Percentiles rank a stretch among this genome's conserved stretches.
These are phyloP conservation scores for Cyrtodaria siliqua DNA, from an alignment of 2,888 invertebrate species.

Conservation along the genomic window DNA sequence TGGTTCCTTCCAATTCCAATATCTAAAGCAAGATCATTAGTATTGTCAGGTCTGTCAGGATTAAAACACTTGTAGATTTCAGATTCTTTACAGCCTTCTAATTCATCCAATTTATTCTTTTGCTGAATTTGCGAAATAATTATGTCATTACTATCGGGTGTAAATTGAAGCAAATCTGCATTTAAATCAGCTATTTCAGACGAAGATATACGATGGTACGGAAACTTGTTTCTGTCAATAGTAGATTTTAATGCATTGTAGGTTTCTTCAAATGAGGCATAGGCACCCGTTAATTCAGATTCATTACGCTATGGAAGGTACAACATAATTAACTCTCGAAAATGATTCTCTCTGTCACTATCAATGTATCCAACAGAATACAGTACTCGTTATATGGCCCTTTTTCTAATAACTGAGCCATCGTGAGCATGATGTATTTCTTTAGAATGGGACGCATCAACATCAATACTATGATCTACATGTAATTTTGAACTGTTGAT, in stretches of 20 bases:
- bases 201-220: constrained; percentile 3
- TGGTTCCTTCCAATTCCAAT: constrained; percentile 39
- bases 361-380: constrained; percentile 20
- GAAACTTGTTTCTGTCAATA: not conserved
- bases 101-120: not conserved
- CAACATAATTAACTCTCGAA: constrained; percentile 42
- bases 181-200: constrained; percentile 6
- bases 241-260: not conserved
- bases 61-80: constrained; percentile 8
- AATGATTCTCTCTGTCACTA: constrained; percentile 45
- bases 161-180: constrained; percentile 5
- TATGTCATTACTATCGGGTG: not conserved
- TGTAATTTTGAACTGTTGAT: too few relatives aligned
- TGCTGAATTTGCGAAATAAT: not conserved
- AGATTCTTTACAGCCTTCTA: constrained; percentile 2
- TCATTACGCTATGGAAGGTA: constrained; percentile 69
- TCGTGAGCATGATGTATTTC: not conserved
- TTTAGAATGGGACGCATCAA: not conserved
- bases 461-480: not conserved
- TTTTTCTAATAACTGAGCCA: constrained; percentile 36
- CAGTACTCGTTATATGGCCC: constrained; percentile 33
- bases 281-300: not conserved
- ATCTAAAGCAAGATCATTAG: constrained; percentile 26
- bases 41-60: not conserved
- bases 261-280: not conserved